Percentiles rank a stretch among this genome's conserved stretches.
Evolutionary conservation across 2,888 invertebrate genomes (phyloP).

Genomic region (Plagodis pulveraria): DNA sequence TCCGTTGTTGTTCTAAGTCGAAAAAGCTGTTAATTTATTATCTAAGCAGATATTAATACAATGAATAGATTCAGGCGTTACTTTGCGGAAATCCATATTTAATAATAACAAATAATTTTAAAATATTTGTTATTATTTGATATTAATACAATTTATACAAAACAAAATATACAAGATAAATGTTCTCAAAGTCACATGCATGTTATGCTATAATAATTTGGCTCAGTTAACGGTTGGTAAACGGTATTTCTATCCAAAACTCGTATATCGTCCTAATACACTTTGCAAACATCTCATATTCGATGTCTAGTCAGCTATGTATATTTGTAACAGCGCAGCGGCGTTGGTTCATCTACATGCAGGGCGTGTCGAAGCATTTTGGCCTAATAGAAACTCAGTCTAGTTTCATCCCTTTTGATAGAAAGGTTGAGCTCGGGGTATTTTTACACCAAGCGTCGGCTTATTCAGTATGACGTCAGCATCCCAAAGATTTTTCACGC

Average conservation of each 20-base stretch:
- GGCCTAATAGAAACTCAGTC: slow-evolving; percentile 52
- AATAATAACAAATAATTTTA: no score
- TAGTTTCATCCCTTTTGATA: slow-evolving; percentile 59
- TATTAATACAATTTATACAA: no score
- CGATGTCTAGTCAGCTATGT: not conserved
- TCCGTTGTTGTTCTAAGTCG: no score
- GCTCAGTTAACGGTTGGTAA: no score
- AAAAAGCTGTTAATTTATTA: no score
- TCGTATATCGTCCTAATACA: not conserved
- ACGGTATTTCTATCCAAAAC: not conserved
- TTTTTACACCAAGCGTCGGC: slow-evolving; percentile 50
- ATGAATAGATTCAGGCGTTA: no score
- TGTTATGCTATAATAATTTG: no score
- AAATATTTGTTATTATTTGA: no score
- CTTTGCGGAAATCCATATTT: no score
- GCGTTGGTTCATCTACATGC: slow-evolving; percentile 20
- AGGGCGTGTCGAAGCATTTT: slow-evolving; percentile 31
- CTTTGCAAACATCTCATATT: slow-evolving; percentile 1
- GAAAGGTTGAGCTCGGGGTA: slow-evolving; percentile 52
- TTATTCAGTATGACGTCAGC: slow-evolving; percentile 44
- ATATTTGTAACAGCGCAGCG: not conserved
- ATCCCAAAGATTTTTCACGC: slow-evolving; percentile 44
- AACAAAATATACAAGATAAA: no score
- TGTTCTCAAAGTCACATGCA: no score
- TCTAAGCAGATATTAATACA: no score